Base-by-base conservation (phyloP, 2,113 vertebrate species). In the Xenus cinereus region DNA sequence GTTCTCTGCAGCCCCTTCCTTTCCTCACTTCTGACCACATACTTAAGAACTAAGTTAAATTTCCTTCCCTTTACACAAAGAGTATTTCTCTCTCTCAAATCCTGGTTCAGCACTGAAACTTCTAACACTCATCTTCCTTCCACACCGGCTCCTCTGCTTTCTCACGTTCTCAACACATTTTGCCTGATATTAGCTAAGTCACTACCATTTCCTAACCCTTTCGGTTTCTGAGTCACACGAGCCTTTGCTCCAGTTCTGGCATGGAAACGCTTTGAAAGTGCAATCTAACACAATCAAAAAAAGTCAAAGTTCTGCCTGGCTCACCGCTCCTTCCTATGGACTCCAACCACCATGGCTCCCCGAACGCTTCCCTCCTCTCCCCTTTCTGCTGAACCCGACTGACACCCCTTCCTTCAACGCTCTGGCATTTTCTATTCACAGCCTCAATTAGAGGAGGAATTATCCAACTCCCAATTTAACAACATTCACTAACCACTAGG, bases 241-340 rank as follows among this genome's bases (percentile, higher is more conserved):
- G 56, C 94, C 95, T 97, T 95, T 85, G 85, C 96, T 96, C 94
- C 93, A 95, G 51, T 92, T 80, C 68, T 86, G 33, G 35, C 73
- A 79, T 16, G 56, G 82, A 93, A 74, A 78, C 0, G 3, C 75
- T 90, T 60, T 48, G 28, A 30, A 71, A 72, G 14, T 32, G n/a
- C 67, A 68, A 72, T 46, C 50, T 50, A 54, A 69, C 15, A 57
- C 41, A n/a, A 89, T 7, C 22, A 30, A 77, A 86, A 30, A 46
- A 69, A 51, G 35, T 19, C 79, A 14, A 73, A 93, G 89, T 3
- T 35, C 20, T 39, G 28, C 91, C 66, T 50, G 76, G 67, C 85
- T 90, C 68, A 14, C 35, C 8, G 10, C 69, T 80, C 76, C 59
- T 53, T 84, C 54, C 57, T 27, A 62, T 0, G 20, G 41, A 59